Evolutionary conservation across 2,113 vertebrate species (phyloP).

Genomic region (Cyprinus carpio): DNA sequence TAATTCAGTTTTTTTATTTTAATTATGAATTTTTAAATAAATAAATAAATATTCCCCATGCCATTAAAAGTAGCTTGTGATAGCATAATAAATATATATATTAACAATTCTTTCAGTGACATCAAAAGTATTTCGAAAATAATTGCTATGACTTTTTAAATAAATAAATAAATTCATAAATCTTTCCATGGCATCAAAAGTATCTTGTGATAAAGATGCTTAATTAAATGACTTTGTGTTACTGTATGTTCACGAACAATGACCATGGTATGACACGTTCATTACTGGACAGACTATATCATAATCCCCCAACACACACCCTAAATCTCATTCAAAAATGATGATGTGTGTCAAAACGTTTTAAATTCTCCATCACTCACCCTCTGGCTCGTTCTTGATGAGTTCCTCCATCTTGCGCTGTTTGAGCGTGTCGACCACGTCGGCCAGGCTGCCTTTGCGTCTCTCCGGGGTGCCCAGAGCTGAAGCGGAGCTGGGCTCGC

Average conservation of each 20-base stretch:
- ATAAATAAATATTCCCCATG: not conserved
- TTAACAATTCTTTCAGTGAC: not conserved
- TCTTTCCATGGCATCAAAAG: not conserved
- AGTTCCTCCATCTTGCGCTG: conserved; percentile 99
- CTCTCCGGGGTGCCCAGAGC: conserved; percentile 91
- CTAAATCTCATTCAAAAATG: not conserved
- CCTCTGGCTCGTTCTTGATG: conserved; percentile 98
- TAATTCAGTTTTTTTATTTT: too few relatives aligned
- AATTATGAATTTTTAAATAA: not conserved
- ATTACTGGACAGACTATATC: not conserved
- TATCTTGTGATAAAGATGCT: not conserved
- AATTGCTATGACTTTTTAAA: not conserved
- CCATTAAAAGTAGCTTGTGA: not conserved
- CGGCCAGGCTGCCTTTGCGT: conserved; percentile 96
- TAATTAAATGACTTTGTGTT: not conserved
- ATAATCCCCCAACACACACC: not conserved
- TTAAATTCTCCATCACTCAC: conserved; percentile 73
- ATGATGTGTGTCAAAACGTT: not conserved
- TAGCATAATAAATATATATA: not conserved
- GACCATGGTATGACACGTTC: too few relatives aligned
- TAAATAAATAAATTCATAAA: not conserved
- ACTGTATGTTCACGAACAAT: too few relatives aligned
- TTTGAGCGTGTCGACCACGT: conserved; percentile 97
- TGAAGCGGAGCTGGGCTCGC: conserved; percentile 82
- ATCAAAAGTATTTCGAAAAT: not conserved